Percentiles rank a stretch among this genome's conserved stretches.
These are phyloP conservation scores for Columba livia DNA, from an alignment of 2,113 vertebrate species.

Conservation along the genomic window DNA sequence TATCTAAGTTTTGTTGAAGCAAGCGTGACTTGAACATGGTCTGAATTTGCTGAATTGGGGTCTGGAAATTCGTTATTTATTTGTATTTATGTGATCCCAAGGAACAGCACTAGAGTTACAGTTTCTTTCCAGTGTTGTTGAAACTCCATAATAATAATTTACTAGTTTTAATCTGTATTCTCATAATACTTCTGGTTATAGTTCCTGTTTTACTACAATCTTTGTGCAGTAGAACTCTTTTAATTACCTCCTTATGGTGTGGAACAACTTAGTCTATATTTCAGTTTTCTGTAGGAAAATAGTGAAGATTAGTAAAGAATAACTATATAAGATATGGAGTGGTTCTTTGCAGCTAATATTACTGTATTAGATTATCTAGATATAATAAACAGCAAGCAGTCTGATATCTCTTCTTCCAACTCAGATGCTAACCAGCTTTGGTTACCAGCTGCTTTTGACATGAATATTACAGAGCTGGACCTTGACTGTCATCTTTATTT, in stretches of 20 bases:
- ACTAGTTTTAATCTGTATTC: neutral
- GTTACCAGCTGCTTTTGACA: neutral
- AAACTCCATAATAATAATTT: neutral
- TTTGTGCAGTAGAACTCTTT: neutral
- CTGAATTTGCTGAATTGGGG: neutral
- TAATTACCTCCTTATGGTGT: neutral
- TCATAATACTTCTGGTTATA: neutral
- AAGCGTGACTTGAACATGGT: neutral
- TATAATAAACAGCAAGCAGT: neutral
- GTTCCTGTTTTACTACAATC: neutral
- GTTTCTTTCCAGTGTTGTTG: neutral
- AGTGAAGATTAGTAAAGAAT: neutral
- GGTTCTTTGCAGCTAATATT: neutral
- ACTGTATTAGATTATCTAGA: neutral
- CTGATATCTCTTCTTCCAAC: neutral
- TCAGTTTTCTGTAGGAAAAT: neutral
- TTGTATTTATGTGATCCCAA: neutral
- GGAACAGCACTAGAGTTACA: neutral
- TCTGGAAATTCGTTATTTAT: neutral
- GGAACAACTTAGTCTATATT: neutral
- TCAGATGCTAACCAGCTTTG: neutral
- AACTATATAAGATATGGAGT: neutral
- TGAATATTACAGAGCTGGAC: neutral
- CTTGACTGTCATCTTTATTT: neutral
- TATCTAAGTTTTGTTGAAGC: neutral